phyloP scores from a whole-genome alignment of 2,797 vertebrate genomes.

The Falco biarmicus region DNA sequence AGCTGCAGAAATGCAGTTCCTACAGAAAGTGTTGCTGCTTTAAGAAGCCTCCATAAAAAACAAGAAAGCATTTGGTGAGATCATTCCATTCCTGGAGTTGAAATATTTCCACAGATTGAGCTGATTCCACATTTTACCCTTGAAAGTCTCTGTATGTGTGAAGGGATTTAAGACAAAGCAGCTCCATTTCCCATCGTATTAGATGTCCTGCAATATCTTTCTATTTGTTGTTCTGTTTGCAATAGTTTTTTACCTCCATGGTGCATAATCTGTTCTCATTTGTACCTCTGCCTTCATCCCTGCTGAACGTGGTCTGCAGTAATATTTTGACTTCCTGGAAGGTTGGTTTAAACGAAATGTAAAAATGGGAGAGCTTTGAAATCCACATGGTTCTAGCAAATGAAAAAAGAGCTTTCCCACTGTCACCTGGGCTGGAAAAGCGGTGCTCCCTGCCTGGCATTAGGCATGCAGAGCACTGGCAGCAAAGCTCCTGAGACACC shows the following conservation, averaged over 20 bases:
- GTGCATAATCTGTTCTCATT: neutral
- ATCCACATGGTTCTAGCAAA: neutral
- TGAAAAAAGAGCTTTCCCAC: neutral
- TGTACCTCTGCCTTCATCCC: neutral
- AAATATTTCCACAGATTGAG: neutral
- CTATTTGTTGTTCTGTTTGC: neutral
- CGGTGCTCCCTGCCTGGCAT: constrained; percentile 35
- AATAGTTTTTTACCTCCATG: neutral
- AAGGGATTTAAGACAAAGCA: constrained; percentile 7
- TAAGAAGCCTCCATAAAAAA: neutral
- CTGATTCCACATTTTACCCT: neutral
- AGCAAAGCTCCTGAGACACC: constrained; percentile 57
- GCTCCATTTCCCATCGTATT: neutral
- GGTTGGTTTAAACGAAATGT: neutral
- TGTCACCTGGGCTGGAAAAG: constrained; percentile 36
- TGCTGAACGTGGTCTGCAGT: neutral
- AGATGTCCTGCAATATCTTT: neutral
- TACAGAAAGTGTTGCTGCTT: neutral
- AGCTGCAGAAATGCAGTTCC: neutral
- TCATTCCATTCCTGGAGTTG: neutral
- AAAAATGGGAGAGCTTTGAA: neutral
- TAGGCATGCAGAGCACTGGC: constrained; percentile 66
- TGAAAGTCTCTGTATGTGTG: neutral
- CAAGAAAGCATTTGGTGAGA: neutral
- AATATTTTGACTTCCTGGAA: neutral